Conservation (phyloP, 2,113 vertebrate genomes). For the Xiphophorus couchianus region DNA sequence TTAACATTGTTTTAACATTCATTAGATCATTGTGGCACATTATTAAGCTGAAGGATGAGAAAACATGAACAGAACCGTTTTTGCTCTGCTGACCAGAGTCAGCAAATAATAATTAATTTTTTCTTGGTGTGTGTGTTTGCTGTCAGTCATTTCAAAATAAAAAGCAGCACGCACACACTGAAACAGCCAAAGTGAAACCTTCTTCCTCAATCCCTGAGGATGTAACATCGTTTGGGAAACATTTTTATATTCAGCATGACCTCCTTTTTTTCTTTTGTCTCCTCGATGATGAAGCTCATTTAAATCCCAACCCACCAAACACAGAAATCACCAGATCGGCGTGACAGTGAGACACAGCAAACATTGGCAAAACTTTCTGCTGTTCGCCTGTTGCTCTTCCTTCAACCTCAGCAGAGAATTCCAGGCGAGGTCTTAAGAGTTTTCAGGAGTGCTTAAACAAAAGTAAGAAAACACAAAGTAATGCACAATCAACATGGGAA, state of each 20-base stretch:
- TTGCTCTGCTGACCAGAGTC: too few relatives aligned
- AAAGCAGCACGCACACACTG: background rate
- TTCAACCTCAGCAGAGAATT: background rate
- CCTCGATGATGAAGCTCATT: too few relatives aligned
- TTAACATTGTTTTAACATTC: slow-evolving; percentile 4
- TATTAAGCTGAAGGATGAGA: too few relatives aligned
- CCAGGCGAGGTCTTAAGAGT: background rate
- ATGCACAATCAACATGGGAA: background rate
- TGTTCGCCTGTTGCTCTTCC: background rate
- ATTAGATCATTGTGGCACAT: background rate
- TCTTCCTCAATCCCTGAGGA: too few relatives aligned
- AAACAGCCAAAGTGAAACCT: too few relatives aligned
- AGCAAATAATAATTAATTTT: too few relatives aligned
- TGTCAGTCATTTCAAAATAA: too few relatives aligned
- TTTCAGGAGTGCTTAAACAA: background rate
- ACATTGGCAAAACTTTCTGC: background rate
- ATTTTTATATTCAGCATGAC: background rate
- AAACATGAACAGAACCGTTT: too few relatives aligned
- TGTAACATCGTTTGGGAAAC: background rate
- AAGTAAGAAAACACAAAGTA: slow-evolving; percentile 15
- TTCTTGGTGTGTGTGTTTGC: too few relatives aligned
- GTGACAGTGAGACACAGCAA: background rate
- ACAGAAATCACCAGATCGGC: slow-evolving; percentile 5
- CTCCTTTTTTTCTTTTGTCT: background rate
- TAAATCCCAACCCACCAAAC: background rate